Evolutionary conservation across 2,888 invertebrate genomes (phyloP), one percentile per base, ranked within the genome.

Genomic region (Exephanes ischioxanthus): DNA sequence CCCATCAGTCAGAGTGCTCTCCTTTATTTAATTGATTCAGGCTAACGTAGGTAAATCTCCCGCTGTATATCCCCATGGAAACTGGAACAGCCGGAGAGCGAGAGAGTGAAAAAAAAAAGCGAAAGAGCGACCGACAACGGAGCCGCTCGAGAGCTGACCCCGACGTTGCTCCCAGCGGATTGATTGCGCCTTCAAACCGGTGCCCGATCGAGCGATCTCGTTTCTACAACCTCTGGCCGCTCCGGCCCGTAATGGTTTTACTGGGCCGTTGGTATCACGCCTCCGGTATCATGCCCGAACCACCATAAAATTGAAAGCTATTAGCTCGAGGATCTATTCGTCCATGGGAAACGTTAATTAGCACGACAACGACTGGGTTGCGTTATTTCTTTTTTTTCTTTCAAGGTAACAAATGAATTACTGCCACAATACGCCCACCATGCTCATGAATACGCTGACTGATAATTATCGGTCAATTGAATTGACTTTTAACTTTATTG

Each of bases 21-120:
- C 81, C 72, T 68, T 80, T 78, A 80, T 80, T 83, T 81, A 80
- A 83, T 84, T 83, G 80, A 86, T 83, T 86, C 71, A 45, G 48
- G 58, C 75, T 37, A 41, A 51, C 66, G 61, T 19, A 51, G 26
- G 58, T 83, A 73, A 80, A 81, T 81, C 70, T 78, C 66, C 48
- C 48, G 61, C 41, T 22, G 67, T n/a, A 61, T 68, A 61, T 68
- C 58, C 51, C 58, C 84, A 61, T 80, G 51, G 53, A 80, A 80
- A 72, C 51, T 51, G 63, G 63, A 16, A 37, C 19, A 5, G 11
- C 19, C 19, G 41, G 41, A 3, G 41, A 41, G 45, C 16, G 58
- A 37, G 22, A 48, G 6, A 33, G 6, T 6, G 51, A 78, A 78
- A 68, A 78, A 78, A 68, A 61, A 19, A 68, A 41, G 26, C 45